Percentiles rank a stretch among this genome's conserved stretches.
Conservation (phyloP, 2,797 vertebrate genomes). For the Jordanella pulchra region DNA sequence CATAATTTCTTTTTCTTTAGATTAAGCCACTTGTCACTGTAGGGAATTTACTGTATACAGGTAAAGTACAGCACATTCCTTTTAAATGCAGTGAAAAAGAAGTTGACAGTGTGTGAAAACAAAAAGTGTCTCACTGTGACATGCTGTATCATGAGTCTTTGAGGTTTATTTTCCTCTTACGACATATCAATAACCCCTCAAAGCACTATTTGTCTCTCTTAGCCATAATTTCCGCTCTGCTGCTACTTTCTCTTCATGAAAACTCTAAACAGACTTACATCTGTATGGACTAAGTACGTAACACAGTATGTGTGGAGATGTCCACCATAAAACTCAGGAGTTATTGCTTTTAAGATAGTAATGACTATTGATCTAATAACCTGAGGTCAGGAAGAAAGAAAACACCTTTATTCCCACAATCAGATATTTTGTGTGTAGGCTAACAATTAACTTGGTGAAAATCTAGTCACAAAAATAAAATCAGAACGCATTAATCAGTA, state of each 20-base stretch:
- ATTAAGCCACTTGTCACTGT: not conserved
- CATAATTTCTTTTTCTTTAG: too few species aligned
- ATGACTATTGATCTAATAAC: conserved; percentile 65
- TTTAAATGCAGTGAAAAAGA: not conserved
- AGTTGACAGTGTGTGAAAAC: not conserved
- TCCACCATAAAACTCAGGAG: conserved; percentile 48
- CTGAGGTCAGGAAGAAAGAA: conserved; percentile 48
- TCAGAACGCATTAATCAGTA: conserved; percentile 7
- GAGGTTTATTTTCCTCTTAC: not conserved
- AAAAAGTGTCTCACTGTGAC: not conserved
- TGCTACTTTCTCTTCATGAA: conserved; percentile 11
- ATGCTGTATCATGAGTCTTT: not conserved
- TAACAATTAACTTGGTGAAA: conserved; percentile 23
- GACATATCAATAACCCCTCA: conserved; percentile 24
- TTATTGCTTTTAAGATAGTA: conserved; percentile 63
- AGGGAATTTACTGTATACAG: not conserved
- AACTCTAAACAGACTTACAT: conserved; percentile 34
- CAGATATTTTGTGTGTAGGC: conserved; percentile 12
- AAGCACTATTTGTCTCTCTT: not conserved
- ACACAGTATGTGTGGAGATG: conserved; percentile 4
- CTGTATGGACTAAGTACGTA: conserved; percentile 13
- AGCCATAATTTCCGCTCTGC: conserved; percentile 29
- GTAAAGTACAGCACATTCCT: not conserved
- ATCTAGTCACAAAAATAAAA: conserved; percentile 25
- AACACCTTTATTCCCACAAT: not conserved